Evolutionary conservation across 2,113 vertebrate species (phyloP).

Genomic region (Tragulus kanchil): DNA sequence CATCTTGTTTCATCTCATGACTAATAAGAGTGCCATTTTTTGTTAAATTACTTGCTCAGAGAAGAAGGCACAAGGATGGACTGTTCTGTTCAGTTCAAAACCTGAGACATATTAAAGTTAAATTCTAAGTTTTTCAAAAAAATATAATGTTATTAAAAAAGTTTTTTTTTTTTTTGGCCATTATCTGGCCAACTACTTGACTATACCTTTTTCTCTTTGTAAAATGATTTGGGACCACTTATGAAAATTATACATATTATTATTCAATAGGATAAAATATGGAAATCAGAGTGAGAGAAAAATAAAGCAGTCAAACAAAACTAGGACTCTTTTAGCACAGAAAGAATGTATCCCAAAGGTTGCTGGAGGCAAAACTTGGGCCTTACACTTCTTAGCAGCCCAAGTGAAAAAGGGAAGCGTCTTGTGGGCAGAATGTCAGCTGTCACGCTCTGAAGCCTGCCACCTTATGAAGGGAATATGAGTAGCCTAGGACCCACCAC

Average conservation of each 20-base stretch:
- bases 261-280: background rate
- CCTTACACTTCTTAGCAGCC: background rate
- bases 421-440: background rate
- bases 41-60: background rate
- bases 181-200: background rate
- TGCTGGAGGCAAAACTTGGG: background rate
- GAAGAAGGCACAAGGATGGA: background rate
- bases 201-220: background rate
- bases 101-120: background rate
- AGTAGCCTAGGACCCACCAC: background rate
- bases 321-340: background rate
- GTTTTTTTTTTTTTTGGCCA: background rate
- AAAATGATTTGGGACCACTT: slow-evolving; percentile 1
- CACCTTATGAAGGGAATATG: background rate
- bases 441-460: background rate
- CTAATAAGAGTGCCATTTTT: background rate
- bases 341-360: background rate
- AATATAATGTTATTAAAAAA: background rate
- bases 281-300: background rate
- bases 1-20: background rate
- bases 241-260: background rate
- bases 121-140: background rate
- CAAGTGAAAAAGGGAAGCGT: background rate
- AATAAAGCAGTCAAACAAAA: background rate
- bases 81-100: background rate